Base-by-base conservation (phyloP, 2,888 invertebrate genomes). In the Agonopterix arenella region DNA sequence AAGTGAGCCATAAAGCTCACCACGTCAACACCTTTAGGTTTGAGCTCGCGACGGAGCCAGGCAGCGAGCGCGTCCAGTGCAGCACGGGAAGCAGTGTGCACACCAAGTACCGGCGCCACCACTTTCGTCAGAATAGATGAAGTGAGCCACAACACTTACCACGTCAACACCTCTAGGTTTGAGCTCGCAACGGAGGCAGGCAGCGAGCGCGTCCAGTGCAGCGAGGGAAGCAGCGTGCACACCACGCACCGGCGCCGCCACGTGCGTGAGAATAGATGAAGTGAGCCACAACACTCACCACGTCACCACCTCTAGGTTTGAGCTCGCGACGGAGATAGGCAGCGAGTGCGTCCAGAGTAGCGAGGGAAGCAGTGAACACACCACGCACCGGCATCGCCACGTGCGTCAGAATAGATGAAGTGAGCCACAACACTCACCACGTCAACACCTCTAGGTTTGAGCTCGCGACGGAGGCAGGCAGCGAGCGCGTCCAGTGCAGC, bases 401-500 rank as follows among this genome's bases (percentile, higher is more conserved):
- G 61, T 94, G 92, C 44, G 95, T 96, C 59, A 95, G 88, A 60
- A 96, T 94, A 49, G 96, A 96, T 43, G 95, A 93, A 8, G 96
- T 91, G 65, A 95, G 92, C 44, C 97, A 92, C 42, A 97, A 10
- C 45, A 76, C 85, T 80, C 57, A 89, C 89, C 11, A 96, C 95
- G 72, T 96, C 94, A 9, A 96, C 96, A 46, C 95, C 94, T 70
- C 95, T 92, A 48, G 93, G 90, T 61, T 93, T 92, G 78, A 96
- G 92, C 78, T 96, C 96, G 61, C 95, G 91, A 44, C 96, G 92
- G 49, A 96, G 89, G 68, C 95, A 96, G 55, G 93, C 92, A 13
- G 94, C 94, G 69, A 96, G 92, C 8, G 94, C 93, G 74, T 96
- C 96, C 8, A 96, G 86, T 0, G 95, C 97, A 44, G 94, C 93